Conservation (phyloP, 2,113 vertebrate genomes). For the Pterocles burchelli region DNA sequence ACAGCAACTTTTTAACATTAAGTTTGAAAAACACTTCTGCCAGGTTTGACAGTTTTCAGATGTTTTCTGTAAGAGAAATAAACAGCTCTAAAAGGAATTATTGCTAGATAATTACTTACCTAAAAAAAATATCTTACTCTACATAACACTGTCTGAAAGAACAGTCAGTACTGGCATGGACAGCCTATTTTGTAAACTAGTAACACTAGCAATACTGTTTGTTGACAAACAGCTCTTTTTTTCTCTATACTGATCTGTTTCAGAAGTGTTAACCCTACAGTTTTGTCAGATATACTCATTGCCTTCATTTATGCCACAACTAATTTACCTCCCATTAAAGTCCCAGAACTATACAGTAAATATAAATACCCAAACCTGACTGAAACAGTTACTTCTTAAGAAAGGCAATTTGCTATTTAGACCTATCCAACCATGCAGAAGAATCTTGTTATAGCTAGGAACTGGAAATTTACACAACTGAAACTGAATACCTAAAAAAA, state of each 20-base stretch:
- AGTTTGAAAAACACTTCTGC: background rate
- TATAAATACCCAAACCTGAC: background rate
- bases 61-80: background rate
- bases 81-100: background rate
- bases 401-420: background rate
- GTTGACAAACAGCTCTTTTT: background rate
- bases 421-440: background rate
- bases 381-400: background rate
- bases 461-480: background rate
- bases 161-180: background rate
- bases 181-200: background rate
- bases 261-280: background rate
- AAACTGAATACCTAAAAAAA: background rate
- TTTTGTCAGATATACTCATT: background rate
- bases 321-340: background rate
- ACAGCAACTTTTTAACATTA: background rate
- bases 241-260: background rate
- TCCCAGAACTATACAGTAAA: background rate
- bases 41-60: background rate
- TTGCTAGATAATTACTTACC: background rate
- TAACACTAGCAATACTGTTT: background rate
- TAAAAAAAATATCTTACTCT: background rate
- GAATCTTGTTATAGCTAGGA: background rate
- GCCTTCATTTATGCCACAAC: background rate
- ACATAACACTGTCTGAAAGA: rapidly evolving